Percentiles rank a stretch among this genome's conserved stretches.
Evolutionary conservation across 1,140 invertebrate genomes (phyloP).

Genomic region (Lasioglossum albipes): DNA sequence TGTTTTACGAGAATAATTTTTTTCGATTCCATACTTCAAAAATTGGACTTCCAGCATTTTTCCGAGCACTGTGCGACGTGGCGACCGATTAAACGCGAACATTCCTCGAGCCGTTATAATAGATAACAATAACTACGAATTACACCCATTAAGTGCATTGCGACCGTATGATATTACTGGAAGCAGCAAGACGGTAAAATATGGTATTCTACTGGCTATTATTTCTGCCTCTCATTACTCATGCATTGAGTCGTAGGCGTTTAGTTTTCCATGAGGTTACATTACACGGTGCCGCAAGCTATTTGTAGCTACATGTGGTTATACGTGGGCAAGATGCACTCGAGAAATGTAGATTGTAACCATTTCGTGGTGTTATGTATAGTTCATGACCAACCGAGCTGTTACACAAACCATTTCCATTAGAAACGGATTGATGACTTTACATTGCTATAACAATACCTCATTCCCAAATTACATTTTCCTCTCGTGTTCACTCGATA

Average conservation of each 20-base stretch:
- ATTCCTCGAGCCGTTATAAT: neutral
- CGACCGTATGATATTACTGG: neutral
- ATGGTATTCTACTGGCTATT: slow-evolving; percentile 16
- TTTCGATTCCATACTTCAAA: no score
- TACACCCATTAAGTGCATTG: neutral
- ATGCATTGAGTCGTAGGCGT: slow-evolving; percentile 35
- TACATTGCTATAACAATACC: neutral
- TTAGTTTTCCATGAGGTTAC: slow-evolving; percentile 44
- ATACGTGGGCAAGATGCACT: slow-evolving; percentile 29
- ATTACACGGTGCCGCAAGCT: slow-evolving; percentile 28
- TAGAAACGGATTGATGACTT: neutral
- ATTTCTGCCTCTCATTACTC: slow-evolving; percentile 32
- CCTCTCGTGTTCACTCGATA: neutral
- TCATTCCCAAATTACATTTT: neutral
- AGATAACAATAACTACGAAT: neutral
- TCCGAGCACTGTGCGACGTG: neutral
- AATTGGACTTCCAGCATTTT: no score
- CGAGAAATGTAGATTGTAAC: slow-evolving; percentile 26
- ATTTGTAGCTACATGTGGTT: slow-evolving; percentile 22
- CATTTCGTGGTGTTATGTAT: slow-evolving; percentile 9
- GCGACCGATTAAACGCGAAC: neutral
- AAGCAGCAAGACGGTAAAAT: slow-evolving; percentile 1
- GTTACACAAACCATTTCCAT: neutral
- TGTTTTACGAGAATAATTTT: no score
- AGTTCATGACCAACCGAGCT: neutral